Evolutionary conservation across 2,113 vertebrate genomes (phyloP).

Genomic region (Crocuta crocuta): DNA sequence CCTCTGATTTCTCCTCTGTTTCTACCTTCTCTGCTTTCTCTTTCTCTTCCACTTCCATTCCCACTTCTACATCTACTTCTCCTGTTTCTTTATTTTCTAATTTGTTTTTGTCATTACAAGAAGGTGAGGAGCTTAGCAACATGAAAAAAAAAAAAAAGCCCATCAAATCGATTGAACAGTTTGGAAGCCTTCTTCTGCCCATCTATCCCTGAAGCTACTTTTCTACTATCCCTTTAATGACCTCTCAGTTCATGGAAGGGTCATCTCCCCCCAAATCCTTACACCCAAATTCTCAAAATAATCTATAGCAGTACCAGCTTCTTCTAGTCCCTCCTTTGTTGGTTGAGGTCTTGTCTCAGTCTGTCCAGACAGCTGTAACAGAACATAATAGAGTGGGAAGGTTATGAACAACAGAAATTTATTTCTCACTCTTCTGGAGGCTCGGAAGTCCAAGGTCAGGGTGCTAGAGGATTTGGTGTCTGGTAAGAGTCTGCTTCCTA

Average conservation of each 20-base stretch:
- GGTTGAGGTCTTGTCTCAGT: neutral
- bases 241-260: neutral
- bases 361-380: neutral
- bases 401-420: neutral
- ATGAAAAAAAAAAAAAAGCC: neutral
- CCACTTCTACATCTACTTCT: neutral
- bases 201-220: neutral
- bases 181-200: neutral
- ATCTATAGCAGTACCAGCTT: neutral
- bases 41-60: neutral
- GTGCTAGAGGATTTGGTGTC: neutral
- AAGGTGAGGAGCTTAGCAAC: neutral
- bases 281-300: neutral
- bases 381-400: neutral
- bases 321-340: neutral
- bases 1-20: neutral
- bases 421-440: neutral
- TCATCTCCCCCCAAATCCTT: neutral
- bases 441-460: neutral
- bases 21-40: accelerated
- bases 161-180: neutral
- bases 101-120: neutral
- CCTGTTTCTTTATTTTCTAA: neutral
- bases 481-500: neutral
- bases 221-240: neutral